phyloP scores from a whole-genome alignment of 2,113 vertebrate genomes.

The Nothocercus nigrocapillus region DNA sequence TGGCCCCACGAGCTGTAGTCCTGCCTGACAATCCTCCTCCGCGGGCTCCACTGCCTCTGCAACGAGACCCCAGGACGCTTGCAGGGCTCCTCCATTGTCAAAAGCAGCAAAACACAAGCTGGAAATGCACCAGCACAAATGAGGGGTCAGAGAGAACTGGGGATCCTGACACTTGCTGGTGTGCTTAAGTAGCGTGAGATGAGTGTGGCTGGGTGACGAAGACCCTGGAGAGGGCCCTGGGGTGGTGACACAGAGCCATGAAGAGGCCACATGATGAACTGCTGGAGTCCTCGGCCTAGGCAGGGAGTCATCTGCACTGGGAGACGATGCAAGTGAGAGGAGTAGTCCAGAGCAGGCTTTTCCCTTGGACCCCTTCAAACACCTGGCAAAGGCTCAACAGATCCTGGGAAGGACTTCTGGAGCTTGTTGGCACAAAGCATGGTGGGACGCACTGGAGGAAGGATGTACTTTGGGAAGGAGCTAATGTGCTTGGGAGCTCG shows the following conservation, averaged over 20 bases:
- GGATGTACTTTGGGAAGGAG: background rate
- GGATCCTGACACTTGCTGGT: background rate
- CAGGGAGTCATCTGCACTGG: background rate
- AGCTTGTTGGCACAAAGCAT: background rate
- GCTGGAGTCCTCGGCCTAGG: background rate
- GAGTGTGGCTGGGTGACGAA: no score
- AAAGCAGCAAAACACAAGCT: background rate
- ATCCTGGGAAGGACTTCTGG: background rate
- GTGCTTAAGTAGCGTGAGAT: background rate
- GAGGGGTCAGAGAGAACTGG: accelerated
- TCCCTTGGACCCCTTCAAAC: background rate
- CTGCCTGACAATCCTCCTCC: background rate
- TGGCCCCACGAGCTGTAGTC: background rate
- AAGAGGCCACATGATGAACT: accelerated
- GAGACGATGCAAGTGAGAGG: background rate
- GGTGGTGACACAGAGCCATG: background rate
- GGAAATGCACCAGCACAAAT: background rate
- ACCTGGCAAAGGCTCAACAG: background rate
- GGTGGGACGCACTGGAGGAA: background rate
- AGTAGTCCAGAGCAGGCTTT: background rate
- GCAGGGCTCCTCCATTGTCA: background rate
- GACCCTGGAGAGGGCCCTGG: background rate
- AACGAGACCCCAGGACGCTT: background rate
- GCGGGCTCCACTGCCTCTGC: accelerated
- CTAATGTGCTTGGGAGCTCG: background rate